Conservation (phyloP, 2,113 vertebrate genomes). For the Antennarius striatus region DNA sequence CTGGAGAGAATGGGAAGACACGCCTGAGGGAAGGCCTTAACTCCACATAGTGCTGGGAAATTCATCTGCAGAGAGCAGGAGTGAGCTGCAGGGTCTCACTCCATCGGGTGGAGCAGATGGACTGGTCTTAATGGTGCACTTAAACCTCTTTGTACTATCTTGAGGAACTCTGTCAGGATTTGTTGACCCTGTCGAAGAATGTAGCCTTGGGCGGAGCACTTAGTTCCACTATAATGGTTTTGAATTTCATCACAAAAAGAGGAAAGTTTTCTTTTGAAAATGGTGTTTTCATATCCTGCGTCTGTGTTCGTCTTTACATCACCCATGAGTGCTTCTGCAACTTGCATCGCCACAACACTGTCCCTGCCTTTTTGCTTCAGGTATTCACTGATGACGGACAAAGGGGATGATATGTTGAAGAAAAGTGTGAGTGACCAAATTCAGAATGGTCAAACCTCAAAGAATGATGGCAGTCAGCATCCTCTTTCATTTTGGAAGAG, state of each 20-base stretch:
- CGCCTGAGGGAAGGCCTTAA: conserved; percentile 16
- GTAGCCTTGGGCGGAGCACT: conserved; percentile 44
- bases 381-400: no score
- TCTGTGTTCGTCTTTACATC: background rate
- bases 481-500: conserved; percentile 42
- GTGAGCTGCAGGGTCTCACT: conserved; percentile 26
- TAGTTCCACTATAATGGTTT: conserved; percentile 9
- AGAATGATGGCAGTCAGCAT: background rate
- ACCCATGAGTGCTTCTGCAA: background rate
- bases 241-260: conserved; percentile 28
- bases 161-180: conserved; percentile 22
- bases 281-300: conserved; percentile 4
- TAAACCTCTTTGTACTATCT: conserved; percentile 32
- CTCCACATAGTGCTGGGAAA: conserved; percentile 15
- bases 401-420: no score
- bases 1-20: conserved; percentile 4
- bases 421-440: no score
- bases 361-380: no score
- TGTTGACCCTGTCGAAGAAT: conserved; percentile 25
- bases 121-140: conserved; percentile 52
- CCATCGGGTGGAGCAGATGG: conserved; percentile 30
- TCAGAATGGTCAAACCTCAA: no score
- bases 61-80: conserved; percentile 31
- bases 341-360: no score
- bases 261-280: conserved; percentile 6